Conservation (phyloP, 1,140 invertebrate genomes). For the Leptinotarsa texana region DNA sequence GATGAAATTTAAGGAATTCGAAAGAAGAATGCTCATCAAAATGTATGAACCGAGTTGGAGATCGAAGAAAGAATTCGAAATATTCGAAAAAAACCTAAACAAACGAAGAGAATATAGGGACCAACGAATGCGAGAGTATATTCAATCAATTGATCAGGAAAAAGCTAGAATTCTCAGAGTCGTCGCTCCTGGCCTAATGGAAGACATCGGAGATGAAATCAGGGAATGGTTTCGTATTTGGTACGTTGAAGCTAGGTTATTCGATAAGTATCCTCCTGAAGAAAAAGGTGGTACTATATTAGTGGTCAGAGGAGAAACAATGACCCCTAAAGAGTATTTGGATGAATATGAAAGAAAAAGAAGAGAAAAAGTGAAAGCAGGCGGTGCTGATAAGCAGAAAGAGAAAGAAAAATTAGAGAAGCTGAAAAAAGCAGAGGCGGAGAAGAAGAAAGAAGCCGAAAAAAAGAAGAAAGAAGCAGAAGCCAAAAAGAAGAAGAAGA, state of each 20-base stretch:
- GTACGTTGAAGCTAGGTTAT: slow-evolving; percentile 58
- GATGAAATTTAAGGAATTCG: slow-evolving; percentile 48
- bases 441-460: slow-evolving; percentile 38
- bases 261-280: slow-evolving; percentile 60
- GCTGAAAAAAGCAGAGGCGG: slow-evolving; percentile 37
- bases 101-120: slow-evolving; percentile 59
- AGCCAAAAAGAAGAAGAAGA: slow-evolving; percentile 52
- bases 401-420: slow-evolving; percentile 37
- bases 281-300: slow-evolving; percentile 60
- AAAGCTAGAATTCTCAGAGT: slow-evolving; percentile 60
- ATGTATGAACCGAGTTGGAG: slow-evolving; percentile 52
- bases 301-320: slow-evolving; percentile 59
- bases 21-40: slow-evolving; percentile 55
- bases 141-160: slow-evolving; percentile 61
- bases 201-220: slow-evolving; percentile 72
- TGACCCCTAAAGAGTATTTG: slow-evolving; percentile 60
- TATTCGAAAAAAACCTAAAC: slow-evolving; percentile 59
- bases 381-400: slow-evolving; percentile 34
- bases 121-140: slow-evolving; percentile 58
- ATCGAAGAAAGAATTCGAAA: slow-evolving; percentile 55
- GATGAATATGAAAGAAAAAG: slow-evolving; percentile 44
- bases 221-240: slow-evolving; percentile 68
- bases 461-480: slow-evolving; percentile 44
- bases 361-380: slow-evolving; percentile 42
- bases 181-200: slow-evolving; percentile 63